Base-by-base conservation (phyloP, 2,797 vertebrate genomes). In the Epinephelus awoara region DNA sequence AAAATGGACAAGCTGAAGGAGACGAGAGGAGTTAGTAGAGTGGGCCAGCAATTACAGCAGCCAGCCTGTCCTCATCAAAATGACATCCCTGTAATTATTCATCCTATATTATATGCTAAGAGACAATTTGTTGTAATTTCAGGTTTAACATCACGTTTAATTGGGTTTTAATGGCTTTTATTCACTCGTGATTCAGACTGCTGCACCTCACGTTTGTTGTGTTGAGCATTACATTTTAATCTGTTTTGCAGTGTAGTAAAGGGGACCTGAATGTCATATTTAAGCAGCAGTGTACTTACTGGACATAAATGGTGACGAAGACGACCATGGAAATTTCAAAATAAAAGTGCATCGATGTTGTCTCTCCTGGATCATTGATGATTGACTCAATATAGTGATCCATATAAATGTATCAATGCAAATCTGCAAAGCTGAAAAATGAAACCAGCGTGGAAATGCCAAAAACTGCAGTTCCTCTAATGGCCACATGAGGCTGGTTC, bases 1-100 rank as follows among this genome's bases (percentile, higher is more conserved):
- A 67, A 77, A 84, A 78, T 23, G 47, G 68, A 83, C 69, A 19
- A 34, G 19, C 63, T 63, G 74, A 78, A 49, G 12, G n/a, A 3
- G 40, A 69, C 44, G 11, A 51, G n/a, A 79, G 76, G 21, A 51
- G 66, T 67, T 47, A 25, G 21, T 40, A n/a, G 47, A 50, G 61
- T 27, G 17, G 59, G 42, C 23, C 14, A 6, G 55, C 15, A 75
- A 79, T 79, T 75, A 83, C 29, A 54, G 63, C 21, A 40, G 74
- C n/a, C 76, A 59, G 75, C 57, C 23, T 58, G 19, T 15, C 17
- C 25, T 59, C 57, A 54, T 81, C 58, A 70, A 61, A 79, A 42
- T 13, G 38, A 29, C 67, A 72, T 29, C 50, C n/a, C 13, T 12
- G 21, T 57, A 50, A 79, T 64, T 59, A 65, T 29, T 47, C 13